A percentile compares a stretch with the other conserved stretches of the same genome.
Conservation (phyloP, 2,888 invertebrate genomes). For the Drosophila testacea region DNA sequence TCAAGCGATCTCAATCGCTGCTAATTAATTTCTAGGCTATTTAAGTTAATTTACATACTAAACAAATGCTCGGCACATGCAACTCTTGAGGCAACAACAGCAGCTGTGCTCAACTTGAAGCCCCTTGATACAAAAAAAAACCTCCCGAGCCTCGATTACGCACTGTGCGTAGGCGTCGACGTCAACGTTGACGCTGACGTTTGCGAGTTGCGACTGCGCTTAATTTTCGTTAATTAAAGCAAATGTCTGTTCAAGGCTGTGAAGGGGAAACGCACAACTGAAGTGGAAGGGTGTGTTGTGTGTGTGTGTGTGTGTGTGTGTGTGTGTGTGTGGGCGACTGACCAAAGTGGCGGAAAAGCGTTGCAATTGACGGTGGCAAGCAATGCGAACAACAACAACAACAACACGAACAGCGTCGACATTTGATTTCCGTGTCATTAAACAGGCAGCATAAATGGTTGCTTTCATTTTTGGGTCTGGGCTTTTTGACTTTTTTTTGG, state of each 20-base stretch:
- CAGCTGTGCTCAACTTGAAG: constrained; percentile 15
- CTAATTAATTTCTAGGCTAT: constrained; percentile 81
- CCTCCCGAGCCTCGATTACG: constrained; percentile 22
- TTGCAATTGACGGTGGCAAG: constrained; percentile 58
- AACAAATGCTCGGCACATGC: constrained; percentile 63
- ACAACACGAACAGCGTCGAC: constrained; percentile 29
- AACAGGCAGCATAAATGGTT: constrained; percentile 49
- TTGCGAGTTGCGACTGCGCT: constrained; percentile 44
- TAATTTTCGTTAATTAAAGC: constrained; percentile 78
- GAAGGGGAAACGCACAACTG: constrained; percentile 4
- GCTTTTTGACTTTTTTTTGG: constrained; percentile 5
- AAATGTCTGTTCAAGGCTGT: constrained; percentile 54
- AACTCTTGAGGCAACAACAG: constrained; percentile 18
- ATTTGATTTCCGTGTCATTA: constrained; percentile 77
- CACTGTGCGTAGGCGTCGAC: constrained; percentile 60
- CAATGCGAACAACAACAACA: constrained; percentile 11
- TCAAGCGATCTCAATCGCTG: constrained; percentile 79
- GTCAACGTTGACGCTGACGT: constrained; percentile 13
- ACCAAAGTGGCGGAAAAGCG: constrained; percentile 66
- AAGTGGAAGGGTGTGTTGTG: constrained; percentile 3
- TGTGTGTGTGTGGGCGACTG: constrained; percentile 25
- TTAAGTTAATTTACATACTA: constrained; percentile 79
- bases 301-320: not conserved
- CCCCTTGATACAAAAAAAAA: too few relatives aligned
- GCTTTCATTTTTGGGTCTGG: constrained; percentile 5